phyloP scores from a whole-genome alignment of 2,888 invertebrate species.

The Polia nebulosa region DNA sequence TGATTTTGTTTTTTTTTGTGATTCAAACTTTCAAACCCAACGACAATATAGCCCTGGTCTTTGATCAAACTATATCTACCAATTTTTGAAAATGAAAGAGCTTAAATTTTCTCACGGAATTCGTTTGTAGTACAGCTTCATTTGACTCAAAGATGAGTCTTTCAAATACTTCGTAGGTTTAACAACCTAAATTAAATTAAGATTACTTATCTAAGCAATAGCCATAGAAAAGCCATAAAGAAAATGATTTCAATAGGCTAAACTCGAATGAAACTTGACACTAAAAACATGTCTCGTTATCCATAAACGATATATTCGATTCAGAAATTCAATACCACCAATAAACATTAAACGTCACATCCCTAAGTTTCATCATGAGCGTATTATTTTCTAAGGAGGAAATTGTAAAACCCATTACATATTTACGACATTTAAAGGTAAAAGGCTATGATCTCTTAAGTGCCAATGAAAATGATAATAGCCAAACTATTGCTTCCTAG shows the following conservation, averaged over 20 bases:
- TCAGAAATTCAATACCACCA: slow-evolving; percentile 23
- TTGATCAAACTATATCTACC: too few species aligned
- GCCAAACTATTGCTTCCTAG: slow-evolving; percentile 4
- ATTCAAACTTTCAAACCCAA: too few species aligned
- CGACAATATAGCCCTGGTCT: too few species aligned
- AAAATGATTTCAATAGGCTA: background rate
- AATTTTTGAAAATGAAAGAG: too few species aligned
- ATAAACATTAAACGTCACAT: slow-evolving; percentile 25
- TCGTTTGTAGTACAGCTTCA: background rate
- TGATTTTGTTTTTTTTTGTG: too few species aligned
- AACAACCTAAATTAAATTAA: slow-evolving; percentile 1
- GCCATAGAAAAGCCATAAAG: background rate
- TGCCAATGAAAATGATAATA: slow-evolving; percentile 23
- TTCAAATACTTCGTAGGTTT: too few species aligned
- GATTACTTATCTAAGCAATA: background rate
- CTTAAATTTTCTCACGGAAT: too few species aligned
- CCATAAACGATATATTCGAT: slow-evolving; percentile 19
- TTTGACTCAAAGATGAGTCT: background rate
- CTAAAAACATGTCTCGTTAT: background rate
- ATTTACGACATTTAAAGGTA: slow-evolving; percentile 24
- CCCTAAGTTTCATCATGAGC: slow-evolving; percentile 6
- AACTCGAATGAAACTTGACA: background rate
- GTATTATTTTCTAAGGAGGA: slow-evolving; percentile 13
- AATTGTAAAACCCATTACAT: slow-evolving; percentile 22
- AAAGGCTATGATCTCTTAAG: slow-evolving; percentile 20